Evolutionary conservation across 2,888 invertebrate genomes (phyloP).

Genomic region (Minunthozetes semirufus): DNA sequence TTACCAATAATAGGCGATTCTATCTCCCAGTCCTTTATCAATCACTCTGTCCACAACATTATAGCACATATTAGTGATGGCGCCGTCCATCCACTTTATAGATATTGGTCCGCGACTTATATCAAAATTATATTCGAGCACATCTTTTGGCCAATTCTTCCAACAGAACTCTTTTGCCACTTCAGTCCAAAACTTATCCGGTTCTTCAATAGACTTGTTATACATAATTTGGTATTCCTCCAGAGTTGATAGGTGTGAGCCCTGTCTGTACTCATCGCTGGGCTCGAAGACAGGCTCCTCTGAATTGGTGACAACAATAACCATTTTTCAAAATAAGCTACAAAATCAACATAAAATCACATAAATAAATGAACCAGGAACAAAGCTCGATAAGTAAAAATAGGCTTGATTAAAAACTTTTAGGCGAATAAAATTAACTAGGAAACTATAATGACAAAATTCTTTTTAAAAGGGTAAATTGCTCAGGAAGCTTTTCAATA

Average conservation of each 20-base stretch:
- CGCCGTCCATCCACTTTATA: slow-evolving; percentile 91
- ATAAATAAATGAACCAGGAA: too few species aligned
- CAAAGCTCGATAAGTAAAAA: too few species aligned
- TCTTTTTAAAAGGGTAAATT: too few species aligned
- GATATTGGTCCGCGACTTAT: slow-evolving; percentile 75
- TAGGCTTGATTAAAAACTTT: too few species aligned
- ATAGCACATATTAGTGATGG: slow-evolving; percentile 88
- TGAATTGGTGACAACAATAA: too few species aligned
- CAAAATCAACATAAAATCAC: too few species aligned
- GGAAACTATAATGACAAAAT: too few species aligned
- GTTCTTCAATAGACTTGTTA: slow-evolving; percentile 74
- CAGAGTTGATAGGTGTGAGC: slow-evolving; percentile 55
- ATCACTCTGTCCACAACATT: slow-evolving; percentile 89
- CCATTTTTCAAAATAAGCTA: too few species aligned
- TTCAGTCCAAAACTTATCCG: slow-evolving; percentile 84
- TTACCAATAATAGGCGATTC: slow-evolving; percentile 91
- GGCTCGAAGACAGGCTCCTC: too few species aligned
- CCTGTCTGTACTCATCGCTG: too few species aligned
- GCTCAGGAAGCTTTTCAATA: too few species aligned
- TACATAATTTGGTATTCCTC: slow-evolving; percentile 75
- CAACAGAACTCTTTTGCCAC: slow-evolving; percentile 90
- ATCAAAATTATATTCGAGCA: slow-evolving; percentile 86
- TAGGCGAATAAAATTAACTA: too few species aligned
- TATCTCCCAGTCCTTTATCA: slow-evolving; percentile 77
- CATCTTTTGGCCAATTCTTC: slow-evolving; percentile 61